These are phyloP conservation scores for Hyposmocoma kahamanoa DNA, from an alignment of 1,140 invertebrate genomes.

Conservation along the genomic window DNA sequence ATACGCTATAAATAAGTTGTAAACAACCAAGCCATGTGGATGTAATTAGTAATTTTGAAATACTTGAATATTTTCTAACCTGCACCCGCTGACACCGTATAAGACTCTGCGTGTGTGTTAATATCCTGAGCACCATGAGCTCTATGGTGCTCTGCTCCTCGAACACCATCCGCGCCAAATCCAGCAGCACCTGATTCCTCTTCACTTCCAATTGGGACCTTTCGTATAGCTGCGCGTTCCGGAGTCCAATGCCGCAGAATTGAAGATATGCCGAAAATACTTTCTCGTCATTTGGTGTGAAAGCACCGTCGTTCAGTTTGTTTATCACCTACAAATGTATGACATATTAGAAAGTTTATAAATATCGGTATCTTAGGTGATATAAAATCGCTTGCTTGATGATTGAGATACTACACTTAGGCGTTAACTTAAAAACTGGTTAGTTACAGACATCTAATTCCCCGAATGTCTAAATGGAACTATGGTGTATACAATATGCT, in stretches of 20 bases:
- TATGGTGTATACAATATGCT: too few relatives aligned
- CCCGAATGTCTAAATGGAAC: too few relatives aligned
- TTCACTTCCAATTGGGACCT: conserved; percentile 95
- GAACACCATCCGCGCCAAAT: conserved; percentile 96
- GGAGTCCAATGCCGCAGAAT: conserved; percentile 95
- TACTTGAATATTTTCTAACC: conserved; percentile 66
- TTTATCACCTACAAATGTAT: conserved; percentile 96
- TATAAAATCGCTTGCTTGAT: too few relatives aligned
- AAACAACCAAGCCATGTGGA: background rate
- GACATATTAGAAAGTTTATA: too few relatives aligned
- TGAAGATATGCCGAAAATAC: conserved; percentile 94
- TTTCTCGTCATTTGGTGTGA: conserved; percentile 91
- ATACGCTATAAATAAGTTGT: background rate
- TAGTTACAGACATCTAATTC: too few relatives aligned
- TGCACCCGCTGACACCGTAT: conserved; percentile 95
- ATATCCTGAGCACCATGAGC: conserved; percentile 94
- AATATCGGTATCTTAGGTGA: too few relatives aligned
- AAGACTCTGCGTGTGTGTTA: conserved; percentile 94
- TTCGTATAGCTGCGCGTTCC: conserved; percentile 96
- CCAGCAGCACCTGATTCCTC: conserved; percentile 94
- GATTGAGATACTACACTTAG: too few relatives aligned
- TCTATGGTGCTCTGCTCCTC: conserved; percentile 98
- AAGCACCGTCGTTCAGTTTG: conserved; percentile 86
- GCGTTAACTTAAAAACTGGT: too few relatives aligned
- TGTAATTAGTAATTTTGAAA: background rate